Evolutionary conservation across 1,140 invertebrate species (phyloP).

Genomic region (Linepithema humile): DNA sequence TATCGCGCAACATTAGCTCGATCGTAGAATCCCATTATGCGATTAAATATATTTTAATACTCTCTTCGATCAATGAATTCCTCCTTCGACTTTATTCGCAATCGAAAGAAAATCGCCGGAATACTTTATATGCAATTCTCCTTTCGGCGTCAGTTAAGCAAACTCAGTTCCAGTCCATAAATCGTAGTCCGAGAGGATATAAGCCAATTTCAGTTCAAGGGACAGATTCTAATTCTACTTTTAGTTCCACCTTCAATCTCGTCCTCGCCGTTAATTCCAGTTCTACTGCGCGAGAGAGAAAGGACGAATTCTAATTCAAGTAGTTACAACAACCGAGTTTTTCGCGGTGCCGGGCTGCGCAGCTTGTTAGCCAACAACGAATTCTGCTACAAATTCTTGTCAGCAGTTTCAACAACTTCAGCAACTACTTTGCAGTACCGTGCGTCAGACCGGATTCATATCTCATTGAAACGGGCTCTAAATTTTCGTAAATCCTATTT

Average conservation of each 20-base stretch:
- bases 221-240: conserved; percentile 35
- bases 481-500: conserved; percentile 6
- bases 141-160: neutral
- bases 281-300: neutral
- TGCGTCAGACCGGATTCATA: neutral
- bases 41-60: neutral
- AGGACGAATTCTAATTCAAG: conserved; percentile 47
- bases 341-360: conserved; percentile 15
- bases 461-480: neutral
- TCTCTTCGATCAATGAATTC: neutral
- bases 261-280: conserved; percentile 31
- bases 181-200: conserved; percentile 5
- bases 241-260: conserved; percentile 40
- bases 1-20: neutral
- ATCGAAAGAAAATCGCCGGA: neutral
- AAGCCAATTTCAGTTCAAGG: conserved; percentile 40
- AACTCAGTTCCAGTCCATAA: conserved; percentile 9
- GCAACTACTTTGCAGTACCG: neutral
- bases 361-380: conserved; percentile 36
- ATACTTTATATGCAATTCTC: neutral
- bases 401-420: conserved; percentile 29
- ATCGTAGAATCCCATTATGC: neutral
- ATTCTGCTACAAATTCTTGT: conserved; percentile 47
- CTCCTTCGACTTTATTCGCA: neutral
- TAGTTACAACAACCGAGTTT: conserved; percentile 36